phyloP scores from a whole-genome alignment of 2,888 invertebrate species.

The Monoplex corrugatus region DNA sequence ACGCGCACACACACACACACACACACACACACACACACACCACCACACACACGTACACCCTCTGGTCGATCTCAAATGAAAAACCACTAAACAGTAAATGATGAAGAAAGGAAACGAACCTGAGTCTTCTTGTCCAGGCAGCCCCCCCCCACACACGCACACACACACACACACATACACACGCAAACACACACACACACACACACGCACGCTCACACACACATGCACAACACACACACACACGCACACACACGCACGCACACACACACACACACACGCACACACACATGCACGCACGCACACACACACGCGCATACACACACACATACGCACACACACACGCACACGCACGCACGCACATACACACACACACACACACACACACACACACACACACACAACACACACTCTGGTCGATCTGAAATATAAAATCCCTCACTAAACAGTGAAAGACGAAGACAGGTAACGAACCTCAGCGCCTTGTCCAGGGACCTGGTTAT shows the following conservation, averaged over 20 bases:
- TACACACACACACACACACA: background rate
- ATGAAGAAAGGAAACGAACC: no score
- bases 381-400: no score
- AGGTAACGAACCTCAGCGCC: background rate
- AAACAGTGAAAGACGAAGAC: background rate
- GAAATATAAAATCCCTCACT: background rate
- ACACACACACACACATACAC: background rate
- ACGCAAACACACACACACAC: no score
- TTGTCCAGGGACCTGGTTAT: background rate
- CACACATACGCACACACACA: background rate
- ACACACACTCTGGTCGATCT: no score
- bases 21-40: constrained; percentile 5
- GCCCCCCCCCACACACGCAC: background rate
- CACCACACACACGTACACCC: background rate
- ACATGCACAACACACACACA: no score
- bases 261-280: background rate
- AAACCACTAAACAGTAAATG: no score
- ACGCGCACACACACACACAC: constrained; percentile 24
- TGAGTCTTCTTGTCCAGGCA: no score
- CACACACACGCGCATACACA: background rate
- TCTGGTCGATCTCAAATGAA: no score
- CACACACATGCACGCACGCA: background rate
- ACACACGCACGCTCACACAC: no score
- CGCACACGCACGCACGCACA: background rate
- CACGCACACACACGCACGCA: no score